phyloP scores from a whole-genome alignment of 2,888 invertebrate genomes.

The Steinernema hermaphroditum region DNA sequence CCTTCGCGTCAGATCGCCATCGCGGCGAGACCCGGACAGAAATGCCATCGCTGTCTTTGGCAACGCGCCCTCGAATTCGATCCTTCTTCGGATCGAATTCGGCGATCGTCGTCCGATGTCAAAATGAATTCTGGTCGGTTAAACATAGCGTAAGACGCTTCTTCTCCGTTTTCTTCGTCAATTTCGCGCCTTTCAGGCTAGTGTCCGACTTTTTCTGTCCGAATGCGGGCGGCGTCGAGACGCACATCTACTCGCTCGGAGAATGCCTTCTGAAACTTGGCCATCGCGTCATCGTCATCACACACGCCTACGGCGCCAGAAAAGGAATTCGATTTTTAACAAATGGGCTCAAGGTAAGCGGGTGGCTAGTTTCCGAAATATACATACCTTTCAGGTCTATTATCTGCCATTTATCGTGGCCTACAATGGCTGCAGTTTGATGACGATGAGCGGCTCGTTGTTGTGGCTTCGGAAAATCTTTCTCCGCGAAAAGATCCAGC shows the following conservation, averaged over 20 bases:
- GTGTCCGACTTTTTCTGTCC: conserved; percentile 99
- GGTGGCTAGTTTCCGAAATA: no score
- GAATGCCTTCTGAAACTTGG: conserved; percentile 87
- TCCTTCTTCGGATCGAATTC: not conserved
- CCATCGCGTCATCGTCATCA: conserved; percentile 85
- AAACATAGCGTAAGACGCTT: conserved; percentile 1
- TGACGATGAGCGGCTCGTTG: conserved; percentile 88
- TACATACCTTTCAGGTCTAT: conserved; percentile 76
- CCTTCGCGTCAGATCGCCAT: no score
- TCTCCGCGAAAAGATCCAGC: conserved; percentile 83
- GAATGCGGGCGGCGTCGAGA: conserved; percentile 97
- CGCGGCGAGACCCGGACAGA: no score
- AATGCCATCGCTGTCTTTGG: no score
- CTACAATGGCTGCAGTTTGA: conserved; percentile 91
- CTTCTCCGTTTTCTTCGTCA: no score
- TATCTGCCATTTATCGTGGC: conserved; percentile 91
- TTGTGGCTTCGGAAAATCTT: conserved; percentile 88
- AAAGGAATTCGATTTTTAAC: conserved; percentile 85
- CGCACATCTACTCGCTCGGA: conserved; percentile 94
- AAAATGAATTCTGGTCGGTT: not conserved
- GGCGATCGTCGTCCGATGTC: not conserved
- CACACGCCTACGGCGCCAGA: conserved; percentile 78
- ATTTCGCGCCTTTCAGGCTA: conserved; percentile 64
- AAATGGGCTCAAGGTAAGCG: conserved; percentile 84
- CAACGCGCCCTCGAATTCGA: no score